Evolutionary conservation across 1,140 invertebrate genomes (phyloP).

Genomic region (Neoseiulus cucumeris): DNA sequence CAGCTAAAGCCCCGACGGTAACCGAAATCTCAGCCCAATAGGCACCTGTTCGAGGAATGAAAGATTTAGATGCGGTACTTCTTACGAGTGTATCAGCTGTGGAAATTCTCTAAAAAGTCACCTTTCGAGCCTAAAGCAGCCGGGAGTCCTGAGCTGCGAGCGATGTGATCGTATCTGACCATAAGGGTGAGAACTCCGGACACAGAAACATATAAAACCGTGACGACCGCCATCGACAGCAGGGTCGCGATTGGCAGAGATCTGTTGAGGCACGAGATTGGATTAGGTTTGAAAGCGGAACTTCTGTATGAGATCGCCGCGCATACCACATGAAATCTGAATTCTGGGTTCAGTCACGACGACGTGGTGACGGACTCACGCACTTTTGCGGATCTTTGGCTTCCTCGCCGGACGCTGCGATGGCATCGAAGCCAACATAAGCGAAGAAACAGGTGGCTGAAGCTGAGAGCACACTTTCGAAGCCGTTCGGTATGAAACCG

Average conservation of each 20-base stretch:
- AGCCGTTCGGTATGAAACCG: slow-evolving; percentile 61
- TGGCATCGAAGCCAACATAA: slow-evolving; percentile 64
- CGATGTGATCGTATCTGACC: slow-evolving; percentile 49
- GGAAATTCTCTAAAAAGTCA: no score
- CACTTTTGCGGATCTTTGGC: slow-evolving; percentile 43
- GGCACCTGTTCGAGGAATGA: slow-evolving; percentile 15
- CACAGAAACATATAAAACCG: slow-evolving; percentile 54
- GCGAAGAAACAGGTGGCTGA: slow-evolving; percentile 76
- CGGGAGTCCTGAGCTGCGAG: slow-evolving; percentile 56
- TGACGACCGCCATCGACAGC: slow-evolving; percentile 51
- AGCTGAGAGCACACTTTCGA: slow-evolving; percentile 39
- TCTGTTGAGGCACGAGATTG: no score
- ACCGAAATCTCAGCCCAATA: slow-evolving; percentile 70
- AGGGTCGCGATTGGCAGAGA: slow-evolving; percentile 63
- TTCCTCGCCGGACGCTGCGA: slow-evolving; percentile 64
- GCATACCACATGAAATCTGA: no score
- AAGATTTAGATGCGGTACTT: no score
- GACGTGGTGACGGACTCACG: background rate
- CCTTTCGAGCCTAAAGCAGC: slow-evolving; percentile 46
- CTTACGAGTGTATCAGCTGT: no score
- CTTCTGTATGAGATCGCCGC: no score
- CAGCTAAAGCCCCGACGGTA: slow-evolving; percentile 63
- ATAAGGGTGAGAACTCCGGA: slow-evolving; percentile 58
- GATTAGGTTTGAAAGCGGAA: no score
- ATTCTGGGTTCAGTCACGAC: no score